phyloP scores from a whole-genome alignment of 2,797 vertebrate species.

The Notolabrus celidotus region DNA sequence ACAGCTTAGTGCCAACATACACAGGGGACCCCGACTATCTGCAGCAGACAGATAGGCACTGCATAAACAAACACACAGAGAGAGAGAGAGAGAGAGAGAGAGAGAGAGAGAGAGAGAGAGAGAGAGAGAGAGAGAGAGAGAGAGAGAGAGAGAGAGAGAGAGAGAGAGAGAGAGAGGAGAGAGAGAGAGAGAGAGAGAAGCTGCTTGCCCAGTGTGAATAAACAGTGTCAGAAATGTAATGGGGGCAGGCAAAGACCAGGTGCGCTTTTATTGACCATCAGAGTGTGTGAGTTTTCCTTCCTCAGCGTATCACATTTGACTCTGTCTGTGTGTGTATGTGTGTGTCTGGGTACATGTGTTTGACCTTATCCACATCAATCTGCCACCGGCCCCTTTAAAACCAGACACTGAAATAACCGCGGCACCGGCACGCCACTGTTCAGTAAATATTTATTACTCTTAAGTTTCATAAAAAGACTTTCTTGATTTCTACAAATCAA shows the following conservation, averaged over 20 bases:
- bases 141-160: constrained; percentile 1
- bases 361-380: constrained; percentile 22
- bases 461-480: constrained; percentile 17
- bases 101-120: background rate
- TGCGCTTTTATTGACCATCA: constrained; percentile 42
- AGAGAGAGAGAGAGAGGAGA: background rate
- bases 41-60: constrained; percentile 21
- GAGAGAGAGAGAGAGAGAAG: constrained; percentile 1
- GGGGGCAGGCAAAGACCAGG: constrained; percentile 23
- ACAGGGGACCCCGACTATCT: constrained; percentile 16
- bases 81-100: constrained; percentile 2
- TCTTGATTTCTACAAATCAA: constrained; percentile 7
- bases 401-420: constrained; percentile 51
- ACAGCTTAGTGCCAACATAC: constrained; percentile 5
- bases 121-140: constrained; percentile 1
- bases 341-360: constrained; percentile 5
- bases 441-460: constrained; percentile 58
- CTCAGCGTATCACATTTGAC: constrained; percentile 21
- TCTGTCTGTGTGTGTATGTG: background rate
- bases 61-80: constrained; percentile 20
- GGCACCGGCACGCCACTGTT: constrained; percentile 27
- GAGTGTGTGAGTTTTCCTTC: constrained; percentile 26
- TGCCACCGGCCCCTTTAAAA: constrained; percentile 44
- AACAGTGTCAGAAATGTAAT: constrained; percentile 22
- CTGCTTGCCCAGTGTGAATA: constrained; percentile 10